Evolutionary conservation across 2,888 invertebrate genomes (phyloP).

Genomic region (Drosophila buzzatii): DNA sequence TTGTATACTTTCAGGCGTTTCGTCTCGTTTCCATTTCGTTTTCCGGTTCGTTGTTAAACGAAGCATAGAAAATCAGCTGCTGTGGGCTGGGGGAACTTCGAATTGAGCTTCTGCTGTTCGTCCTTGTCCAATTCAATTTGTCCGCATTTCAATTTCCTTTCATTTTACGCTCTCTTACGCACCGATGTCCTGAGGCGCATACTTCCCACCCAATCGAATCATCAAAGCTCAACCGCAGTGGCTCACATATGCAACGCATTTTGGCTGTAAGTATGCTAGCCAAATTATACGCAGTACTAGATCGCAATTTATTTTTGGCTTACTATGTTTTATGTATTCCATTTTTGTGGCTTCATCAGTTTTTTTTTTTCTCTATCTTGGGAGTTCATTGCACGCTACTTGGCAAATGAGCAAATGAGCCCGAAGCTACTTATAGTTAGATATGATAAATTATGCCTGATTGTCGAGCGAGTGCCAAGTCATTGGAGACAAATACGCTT

Average conservation of each 20-base stretch:
- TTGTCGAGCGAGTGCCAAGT: constrained; percentile 59
- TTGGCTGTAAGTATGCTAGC: constrained; percentile 31
- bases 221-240: constrained; percentile 72
- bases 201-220: constrained; percentile 51
- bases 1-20: constrained; percentile 63
- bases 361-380: neutral
- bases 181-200: constrained; percentile 55
- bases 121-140: constrained; percentile 73
- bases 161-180: constrained; percentile 77
- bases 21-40: constrained; percentile 19
- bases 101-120: neutral
- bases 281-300: constrained; percentile 14
- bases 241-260: constrained; percentile 50
- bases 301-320: constrained; percentile 45
- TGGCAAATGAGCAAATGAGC: constrained; percentile 62
- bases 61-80: constrained; percentile 55
- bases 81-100: constrained; percentile 12
- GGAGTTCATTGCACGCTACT: constrained; percentile 67
- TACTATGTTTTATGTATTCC: constrained; percentile 25
- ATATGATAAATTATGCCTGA: constrained; percentile 70
- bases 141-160: constrained; percentile 79
- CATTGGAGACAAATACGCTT: constrained; percentile 57
- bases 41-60: constrained; percentile 60
- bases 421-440: constrained; percentile 56
- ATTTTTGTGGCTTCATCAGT: neutral